Percentiles rank a stretch among this genome's conserved stretches.
These are phyloP conservation scores for Nyctalus aviator DNA, from an alignment of 2,797 vertebrate genomes.

Conservation along the genomic window DNA sequence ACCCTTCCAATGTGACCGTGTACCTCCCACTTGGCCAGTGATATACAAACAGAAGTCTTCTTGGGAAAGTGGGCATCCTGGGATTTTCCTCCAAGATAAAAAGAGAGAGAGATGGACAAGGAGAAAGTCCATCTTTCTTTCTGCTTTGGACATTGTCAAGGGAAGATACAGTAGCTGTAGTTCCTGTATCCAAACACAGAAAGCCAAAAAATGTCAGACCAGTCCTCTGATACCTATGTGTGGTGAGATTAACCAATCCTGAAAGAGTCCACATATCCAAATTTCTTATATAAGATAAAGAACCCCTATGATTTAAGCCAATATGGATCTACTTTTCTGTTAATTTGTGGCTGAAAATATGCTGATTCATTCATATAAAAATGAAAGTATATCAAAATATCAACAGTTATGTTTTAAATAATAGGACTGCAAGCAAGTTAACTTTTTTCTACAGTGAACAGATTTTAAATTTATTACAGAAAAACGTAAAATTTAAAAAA, in stretches of 20 bases:
- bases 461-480: conserved; percentile 31
- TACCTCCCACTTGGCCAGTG: background rate
- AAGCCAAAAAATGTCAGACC: background rate
- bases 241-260: background rate
- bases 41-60: background rate
- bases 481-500: conserved; percentile 31
- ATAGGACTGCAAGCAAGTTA: background rate
- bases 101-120: background rate
- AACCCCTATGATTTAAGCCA: background rate
- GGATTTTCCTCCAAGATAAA: background rate
- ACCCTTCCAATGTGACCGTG: background rate
- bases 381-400: background rate
- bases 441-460: background rate
- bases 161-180: background rate
- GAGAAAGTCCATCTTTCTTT: background rate
- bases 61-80: background rate
- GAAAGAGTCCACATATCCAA: background rate
- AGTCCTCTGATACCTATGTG: background rate
- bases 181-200: background rate
- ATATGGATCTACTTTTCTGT: background rate
- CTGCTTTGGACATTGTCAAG: background rate
- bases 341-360: conserved; percentile 1
- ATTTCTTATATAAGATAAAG: background rate
- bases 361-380: background rate
- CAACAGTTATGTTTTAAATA: conserved; percentile 1